Conservation (phyloP, 1,140 invertebrate genomes). For the Bathynomus jamesi region DNA sequence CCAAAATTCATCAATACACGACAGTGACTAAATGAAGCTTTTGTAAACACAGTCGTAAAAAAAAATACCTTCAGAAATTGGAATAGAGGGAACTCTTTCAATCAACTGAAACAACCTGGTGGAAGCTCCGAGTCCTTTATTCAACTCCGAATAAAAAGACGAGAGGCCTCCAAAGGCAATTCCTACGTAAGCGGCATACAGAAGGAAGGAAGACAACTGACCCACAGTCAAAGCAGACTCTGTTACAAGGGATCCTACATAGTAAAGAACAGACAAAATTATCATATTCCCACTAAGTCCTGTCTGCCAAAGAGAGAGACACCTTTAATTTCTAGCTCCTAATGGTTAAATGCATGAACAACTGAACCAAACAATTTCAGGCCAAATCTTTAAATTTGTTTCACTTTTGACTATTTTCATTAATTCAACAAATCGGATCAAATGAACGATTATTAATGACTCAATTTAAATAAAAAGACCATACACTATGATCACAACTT, state of each 20-base stretch:
- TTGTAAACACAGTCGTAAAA: too few relatives aligned
- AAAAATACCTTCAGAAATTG: conserved; percentile 57
- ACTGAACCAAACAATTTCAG: too few relatives aligned
- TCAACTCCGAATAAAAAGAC: conserved; percentile 86
- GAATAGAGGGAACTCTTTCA: conserved; percentile 68
- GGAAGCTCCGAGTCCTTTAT: conserved; percentile 85
- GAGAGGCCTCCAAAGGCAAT: conserved; percentile 70
- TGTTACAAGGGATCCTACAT: conserved; percentile 80
- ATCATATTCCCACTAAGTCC: conserved; percentile 88
- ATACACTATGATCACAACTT: background rate
- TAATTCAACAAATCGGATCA: too few relatives aligned
- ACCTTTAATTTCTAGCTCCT: too few relatives aligned
- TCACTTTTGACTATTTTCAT: too few relatives aligned
- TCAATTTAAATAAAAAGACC: too few relatives aligned
- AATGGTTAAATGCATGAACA: background rate
- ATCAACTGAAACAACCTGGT: conserved; percentile 80
- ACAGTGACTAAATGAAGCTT: too few relatives aligned
- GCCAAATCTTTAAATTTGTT: too few relatives aligned
- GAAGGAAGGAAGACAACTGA: conserved; percentile 76
- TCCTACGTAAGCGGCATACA: conserved; percentile 88
- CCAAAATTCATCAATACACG: too few relatives aligned
- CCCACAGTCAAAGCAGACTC: conserved; percentile 76
- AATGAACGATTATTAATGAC: too few relatives aligned
- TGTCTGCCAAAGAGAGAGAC: conserved; percentile 52
- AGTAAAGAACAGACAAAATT: conserved; percentile 85